Evolutionary conservation across 2,113 vertebrate genomes (phyloP), one percentile per base, ranked within the genome.

Genomic region (Seriola dumerili): DNA sequence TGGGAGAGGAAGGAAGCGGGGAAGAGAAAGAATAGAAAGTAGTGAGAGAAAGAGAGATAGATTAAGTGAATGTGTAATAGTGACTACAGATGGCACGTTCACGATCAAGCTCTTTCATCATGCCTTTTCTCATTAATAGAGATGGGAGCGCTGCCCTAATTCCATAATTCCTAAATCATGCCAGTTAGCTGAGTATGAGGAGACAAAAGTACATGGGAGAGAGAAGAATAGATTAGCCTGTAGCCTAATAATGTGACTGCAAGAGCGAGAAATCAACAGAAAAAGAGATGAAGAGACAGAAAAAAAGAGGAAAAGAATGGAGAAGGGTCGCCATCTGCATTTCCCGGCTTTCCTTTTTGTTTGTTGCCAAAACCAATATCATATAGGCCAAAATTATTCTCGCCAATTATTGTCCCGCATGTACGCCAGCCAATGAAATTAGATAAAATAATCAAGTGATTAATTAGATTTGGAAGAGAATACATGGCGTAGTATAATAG

Each of bases 161-260:
- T 94, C 93, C 89, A 92, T 93, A 93, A 94, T 92, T 92, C 90
- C 86, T 88, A 89, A 92, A 93, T 93, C 90, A 92, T 89, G 86
- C 80, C 85, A 81, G 91, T 92, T 92, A 92, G 86, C 76, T 86
- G 84, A 92, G 89, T 88, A 63, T 36, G 80, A 88, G 80, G 80
- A 91, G 90, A 89, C 87, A 90, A 88, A 89, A 85, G 85, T 85
- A 91, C 76, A 85, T 46, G 66, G 52, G 52, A 65, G 75, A 83
- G 77, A 81, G 78, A 54, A 85, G 89, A 89, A 81, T 78, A 80
- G 87, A 90, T 91, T 88, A 89, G 85, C 72, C 71, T 85, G 7
- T 81, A 81, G 65, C 78, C 78, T 84, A 75, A 88, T 89, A 85
- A 87, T 86, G 87, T 78, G 86, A 72, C 76, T 72, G 62, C 48